These are phyloP conservation scores for Pachyseris speciosa DNA, from an alignment of 64 coral and sea anemone species.

Conservation along the genomic window DNA sequence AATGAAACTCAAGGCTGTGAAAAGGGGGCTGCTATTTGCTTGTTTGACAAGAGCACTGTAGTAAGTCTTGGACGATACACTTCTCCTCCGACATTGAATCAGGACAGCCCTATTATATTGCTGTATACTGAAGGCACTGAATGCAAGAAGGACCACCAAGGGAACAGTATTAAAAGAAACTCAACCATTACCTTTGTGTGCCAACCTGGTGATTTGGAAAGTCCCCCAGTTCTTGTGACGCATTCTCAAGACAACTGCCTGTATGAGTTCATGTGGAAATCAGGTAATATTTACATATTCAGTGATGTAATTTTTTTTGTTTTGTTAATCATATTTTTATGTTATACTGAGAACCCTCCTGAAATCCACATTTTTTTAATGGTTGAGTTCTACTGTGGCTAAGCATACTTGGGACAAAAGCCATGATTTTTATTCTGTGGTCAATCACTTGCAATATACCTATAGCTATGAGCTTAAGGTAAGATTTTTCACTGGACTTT, in stretches of 20 bases:
- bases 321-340: too few relatives aligned
- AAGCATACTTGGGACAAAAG: not conserved
- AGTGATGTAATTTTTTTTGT: not conserved
- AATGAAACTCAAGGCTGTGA: constrained; percentile 60
- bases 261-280: constrained; percentile 82
- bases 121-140: constrained; percentile 67
- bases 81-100: constrained; percentile 49
- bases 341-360: too few relatives aligned
- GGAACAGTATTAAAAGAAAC: constrained; percentile 25
- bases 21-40: constrained; percentile 53
- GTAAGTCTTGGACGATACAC: constrained; percentile 70
- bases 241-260: constrained; percentile 71
- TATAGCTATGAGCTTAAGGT: constrained; percentile 55
- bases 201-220: constrained; percentile 80
- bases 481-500: not conserved
- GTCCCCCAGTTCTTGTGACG: constrained; percentile 82
- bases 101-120: constrained; percentile 74
- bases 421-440: not conserved
- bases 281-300: constrained; percentile 70
- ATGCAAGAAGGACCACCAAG: constrained; percentile 60
- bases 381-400: too few relatives aligned
- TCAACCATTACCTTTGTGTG: constrained; percentile 88
- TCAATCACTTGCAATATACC: not conserved
- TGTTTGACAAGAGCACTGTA: constrained; percentile 41
- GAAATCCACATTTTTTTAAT: too few relatives aligned